These are phyloP conservation scores for Acleris holmiana DNA, from an alignment of 2,888 invertebrate genomes.

Conservation along the genomic window DNA sequence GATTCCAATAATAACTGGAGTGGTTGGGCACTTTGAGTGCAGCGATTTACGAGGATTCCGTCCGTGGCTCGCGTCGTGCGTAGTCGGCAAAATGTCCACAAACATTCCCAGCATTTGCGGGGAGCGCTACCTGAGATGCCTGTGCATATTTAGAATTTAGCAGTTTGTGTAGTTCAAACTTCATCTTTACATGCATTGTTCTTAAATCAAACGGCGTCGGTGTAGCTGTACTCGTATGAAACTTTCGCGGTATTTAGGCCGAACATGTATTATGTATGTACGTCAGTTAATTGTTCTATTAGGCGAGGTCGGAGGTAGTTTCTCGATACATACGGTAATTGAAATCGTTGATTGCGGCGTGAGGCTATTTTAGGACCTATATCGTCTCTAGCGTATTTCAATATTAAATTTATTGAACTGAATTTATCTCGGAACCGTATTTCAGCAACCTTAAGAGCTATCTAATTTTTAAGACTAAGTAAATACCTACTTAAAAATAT, in stretches of 20 bases:
- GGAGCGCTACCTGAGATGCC: slow-evolving; percentile 19
- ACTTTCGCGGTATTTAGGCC: slow-evolving; percentile 11
- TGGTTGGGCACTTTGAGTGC: slow-evolving; percentile 44
- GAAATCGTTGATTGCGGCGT: neutral
- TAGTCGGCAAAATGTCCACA: slow-evolving; percentile 45
- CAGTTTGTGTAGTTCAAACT: slow-evolving; percentile 28
- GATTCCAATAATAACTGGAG: slow-evolving; percentile 66
- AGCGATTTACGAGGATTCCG: slow-evolving; percentile 50
- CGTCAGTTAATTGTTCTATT: slow-evolving; percentile 15
- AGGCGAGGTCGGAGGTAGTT: neutral
- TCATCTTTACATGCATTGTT: slow-evolving; percentile 33
- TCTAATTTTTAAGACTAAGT: no score
- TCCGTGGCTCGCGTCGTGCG: slow-evolving; percentile 41
- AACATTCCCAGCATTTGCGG: slow-evolving; percentile 31
- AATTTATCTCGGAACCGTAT: no score
- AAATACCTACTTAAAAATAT: no score
- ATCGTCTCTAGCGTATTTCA: neutral
- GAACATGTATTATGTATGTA: slow-evolving; percentile 2
- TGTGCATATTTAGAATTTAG: slow-evolving; percentile 34
- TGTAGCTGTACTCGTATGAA: neutral
- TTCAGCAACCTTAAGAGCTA: no score
- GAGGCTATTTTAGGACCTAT: neutral
- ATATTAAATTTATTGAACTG: neutral
- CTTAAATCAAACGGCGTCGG: slow-evolving; percentile 23
- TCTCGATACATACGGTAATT: neutral